A percentile compares a stretch with the other conserved stretches of the same genome.
These are phyloP conservation scores for Nymphalis io DNA, from an alignment of 1,140 invertebrate species.

Conservation along the genomic window DNA sequence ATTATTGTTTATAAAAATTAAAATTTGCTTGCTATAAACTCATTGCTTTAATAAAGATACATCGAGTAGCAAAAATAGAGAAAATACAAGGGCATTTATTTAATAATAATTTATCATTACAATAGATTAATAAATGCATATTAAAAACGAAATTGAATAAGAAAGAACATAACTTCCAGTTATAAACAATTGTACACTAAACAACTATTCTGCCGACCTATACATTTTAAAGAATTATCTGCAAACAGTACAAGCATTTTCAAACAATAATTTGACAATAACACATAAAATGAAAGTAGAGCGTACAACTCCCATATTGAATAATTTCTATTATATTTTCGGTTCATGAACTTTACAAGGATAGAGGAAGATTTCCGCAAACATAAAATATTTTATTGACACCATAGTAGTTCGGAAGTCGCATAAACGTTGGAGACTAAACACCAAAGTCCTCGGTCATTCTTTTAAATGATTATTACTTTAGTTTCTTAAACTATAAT, in stretches of 20 bases:
- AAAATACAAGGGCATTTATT: too few species aligned
- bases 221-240: not conserved
- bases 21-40: too few species aligned
- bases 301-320: slow-evolving; percentile 23
- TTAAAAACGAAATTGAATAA: too few species aligned
- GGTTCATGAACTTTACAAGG: slow-evolving; percentile 11
- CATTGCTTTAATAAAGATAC: too few species aligned
- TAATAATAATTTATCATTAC: too few species aligned
- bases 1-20: too few species aligned
- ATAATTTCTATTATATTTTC: slow-evolving; percentile 22
- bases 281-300: slow-evolving; percentile 24
- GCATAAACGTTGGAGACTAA: slow-evolving; percentile 11
- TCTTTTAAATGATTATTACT: slow-evolving; percentile 19
- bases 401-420: slow-evolving; percentile 26
- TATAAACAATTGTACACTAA: too few species aligned
- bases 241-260: not conserved
- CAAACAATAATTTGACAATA: slow-evolving; percentile 7
- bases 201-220: not conserved
- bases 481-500: slow-evolving; percentile 8
- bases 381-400: slow-evolving; percentile 34
- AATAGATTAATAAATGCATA: too few species aligned
- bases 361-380: slow-evolving; percentile 16
- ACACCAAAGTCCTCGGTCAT: slow-evolving; percentile 7
- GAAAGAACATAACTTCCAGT: too few species aligned
- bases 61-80: too few species aligned